Percentiles rank a stretch among this genome's conserved stretches.
phyloP scores from a whole-genome alignment of 1,140 invertebrate species.

The Ptiloglossa arizonensis region DNA sequence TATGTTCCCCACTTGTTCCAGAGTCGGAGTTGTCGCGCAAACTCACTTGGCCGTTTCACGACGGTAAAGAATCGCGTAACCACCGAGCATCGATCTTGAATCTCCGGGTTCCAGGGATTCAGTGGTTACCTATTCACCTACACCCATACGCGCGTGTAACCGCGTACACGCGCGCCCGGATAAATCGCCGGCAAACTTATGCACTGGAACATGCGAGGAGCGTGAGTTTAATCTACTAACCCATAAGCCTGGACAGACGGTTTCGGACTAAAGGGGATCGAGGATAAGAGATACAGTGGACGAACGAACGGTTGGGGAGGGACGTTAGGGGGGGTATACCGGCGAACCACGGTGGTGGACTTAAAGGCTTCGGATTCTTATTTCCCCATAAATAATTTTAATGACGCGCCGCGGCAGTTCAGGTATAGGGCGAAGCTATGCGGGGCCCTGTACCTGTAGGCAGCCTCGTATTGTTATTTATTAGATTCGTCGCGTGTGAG shows the following conservation, averaged over 20 bases:
- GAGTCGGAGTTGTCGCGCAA: no score
- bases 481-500: constrained; percentile 65
- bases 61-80: no score
- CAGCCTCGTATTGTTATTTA: constrained; percentile 76
- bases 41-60: no score
- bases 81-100: background rate
- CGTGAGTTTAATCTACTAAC: constrained; percentile 67
- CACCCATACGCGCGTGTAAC: no score
- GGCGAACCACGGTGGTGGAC: constrained; percentile 50
- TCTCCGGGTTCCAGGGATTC: background rate
- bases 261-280: constrained; percentile 54
- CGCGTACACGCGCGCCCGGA: no score
- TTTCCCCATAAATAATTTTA: constrained; percentile 79
- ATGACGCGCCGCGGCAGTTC: constrained; percentile 75
- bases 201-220: constrained; percentile 38
- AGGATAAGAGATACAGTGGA: constrained; percentile 55
- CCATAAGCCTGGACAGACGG: constrained; percentile 57
- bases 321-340: constrained; percentile 47
- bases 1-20: no score
- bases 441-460: constrained; percentile 67
- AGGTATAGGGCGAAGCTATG: constrained; percentile 71
- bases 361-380: constrained; percentile 74
- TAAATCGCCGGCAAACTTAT: constrained; percentile 29
- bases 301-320: no score
- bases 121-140: background rate